These are phyloP conservation scores for Drosophila diplacantha DNA, from an alignment of 2,888 invertebrate species.

Conservation along the genomic window DNA sequence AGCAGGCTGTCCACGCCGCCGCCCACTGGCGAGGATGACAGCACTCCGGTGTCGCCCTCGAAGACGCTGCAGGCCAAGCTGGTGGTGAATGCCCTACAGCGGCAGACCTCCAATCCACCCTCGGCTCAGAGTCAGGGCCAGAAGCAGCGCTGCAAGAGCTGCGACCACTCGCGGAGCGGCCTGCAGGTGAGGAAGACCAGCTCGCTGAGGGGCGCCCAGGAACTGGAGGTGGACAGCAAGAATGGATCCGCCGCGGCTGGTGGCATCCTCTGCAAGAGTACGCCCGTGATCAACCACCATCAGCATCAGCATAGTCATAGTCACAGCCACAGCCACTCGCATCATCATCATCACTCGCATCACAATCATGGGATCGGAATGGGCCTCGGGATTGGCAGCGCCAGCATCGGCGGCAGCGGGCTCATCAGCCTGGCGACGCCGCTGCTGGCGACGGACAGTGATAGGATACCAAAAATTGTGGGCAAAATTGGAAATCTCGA, in stretches of 20 bases:
- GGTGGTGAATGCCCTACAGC: conserved; percentile 62
- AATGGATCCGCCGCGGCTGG: conserved; percentile 46
- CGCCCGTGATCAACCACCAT: conserved; percentile 64
- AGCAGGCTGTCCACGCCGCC: conserved; percentile 74
- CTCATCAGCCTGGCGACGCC: conserved; percentile 46
- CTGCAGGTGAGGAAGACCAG: conserved; percentile 71
- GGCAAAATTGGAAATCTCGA: conserved; percentile 77
- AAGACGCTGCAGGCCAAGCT: conserved; percentile 64
- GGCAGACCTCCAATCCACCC: conserved; percentile 16
- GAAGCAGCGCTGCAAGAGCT: conserved; percentile 64
- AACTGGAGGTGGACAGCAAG: conserved; percentile 47
- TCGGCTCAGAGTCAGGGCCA: conserved; percentile 26
- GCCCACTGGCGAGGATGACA: conserved; percentile 75
- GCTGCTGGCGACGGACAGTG: conserved; percentile 68
- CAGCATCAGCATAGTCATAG: conserved; percentile 34
- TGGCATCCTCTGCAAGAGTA: conserved; percentile 67
- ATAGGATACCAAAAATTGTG: conserved; percentile 78
- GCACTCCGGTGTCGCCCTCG: conserved; percentile 69
- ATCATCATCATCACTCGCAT: conserved; percentile 45
- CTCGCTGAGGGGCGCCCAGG: conserved; percentile 71
- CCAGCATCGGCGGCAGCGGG: conserved; percentile 61
- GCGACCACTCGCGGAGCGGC: conserved; percentile 59
- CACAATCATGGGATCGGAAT: conserved; percentile 41
- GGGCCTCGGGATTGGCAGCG: conserved; percentile 57
- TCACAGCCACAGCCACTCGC: conserved; percentile 42